Evolutionary conservation across 2,888 invertebrate species (phyloP).

Genomic region (Lithophane semibrunnea): DNA sequence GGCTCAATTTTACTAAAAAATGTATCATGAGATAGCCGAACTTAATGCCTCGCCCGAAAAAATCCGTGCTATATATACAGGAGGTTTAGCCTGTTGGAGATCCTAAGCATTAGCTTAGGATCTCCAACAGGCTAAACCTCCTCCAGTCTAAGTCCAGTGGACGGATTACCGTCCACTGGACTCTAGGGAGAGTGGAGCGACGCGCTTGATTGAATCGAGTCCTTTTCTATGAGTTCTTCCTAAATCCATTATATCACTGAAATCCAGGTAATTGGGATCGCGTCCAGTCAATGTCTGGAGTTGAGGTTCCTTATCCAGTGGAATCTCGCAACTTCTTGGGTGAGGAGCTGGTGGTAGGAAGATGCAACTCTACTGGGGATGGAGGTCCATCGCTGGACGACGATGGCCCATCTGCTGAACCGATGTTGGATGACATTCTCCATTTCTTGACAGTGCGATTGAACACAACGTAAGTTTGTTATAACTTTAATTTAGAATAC

Average conservation of each 20-base stretch:
- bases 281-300: slow-evolving; percentile 79
- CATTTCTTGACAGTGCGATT: slow-evolving; percentile 81
- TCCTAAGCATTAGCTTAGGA: too few species aligned
- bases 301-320: slow-evolving; percentile 80
- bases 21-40: neutral
- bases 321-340: slow-evolving; percentile 84
- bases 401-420: slow-evolving; percentile 86
- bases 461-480: slow-evolving; percentile 85
- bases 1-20: neutral
- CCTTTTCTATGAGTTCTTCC: neutral
- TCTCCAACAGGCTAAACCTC: too few species aligned
- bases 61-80: neutral
- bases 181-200: neutral
- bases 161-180: neutral
- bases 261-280: slow-evolving; percentile 79
- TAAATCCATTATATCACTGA: neutral
- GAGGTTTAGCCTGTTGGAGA: neutral
- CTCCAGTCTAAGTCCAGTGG: too few species aligned
- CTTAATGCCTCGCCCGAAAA: neutral
- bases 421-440: slow-evolving; percentile 87
- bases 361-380: slow-evolving; percentile 85
- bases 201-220: neutral
- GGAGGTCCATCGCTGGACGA: slow-evolving; percentile 80
- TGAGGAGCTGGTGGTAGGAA: slow-evolving; percentile 85
- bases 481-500: neutral